A percentile compares a stretch with the other conserved stretches of the same genome.
Conservation (phyloP, 2,888 invertebrate species). For the Leptinotarsa juncta region DNA sequence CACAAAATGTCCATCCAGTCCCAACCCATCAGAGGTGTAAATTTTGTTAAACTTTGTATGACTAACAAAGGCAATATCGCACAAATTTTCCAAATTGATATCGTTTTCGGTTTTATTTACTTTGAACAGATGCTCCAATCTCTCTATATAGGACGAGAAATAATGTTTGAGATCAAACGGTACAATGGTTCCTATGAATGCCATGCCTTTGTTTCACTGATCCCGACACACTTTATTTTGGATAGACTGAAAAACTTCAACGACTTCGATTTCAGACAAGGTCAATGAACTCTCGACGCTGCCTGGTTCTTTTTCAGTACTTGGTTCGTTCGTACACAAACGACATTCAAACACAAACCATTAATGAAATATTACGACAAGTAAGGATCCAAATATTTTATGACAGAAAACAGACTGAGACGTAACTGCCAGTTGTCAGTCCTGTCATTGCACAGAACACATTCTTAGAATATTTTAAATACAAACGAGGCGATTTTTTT, state of each 20-base stretch:
- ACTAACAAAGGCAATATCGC: conserved; percentile 17
- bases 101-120: conserved; percentile 3
- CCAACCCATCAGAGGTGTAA: conserved; percentile 23
- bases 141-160: not conserved
- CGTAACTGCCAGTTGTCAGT: too few species aligned
- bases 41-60: conserved; percentile 10
- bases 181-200: conserved; percentile 19
- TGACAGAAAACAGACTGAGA: too few species aligned
- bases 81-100: conserved; percentile 4
- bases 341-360: conserved; percentile 6
- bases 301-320: not conserved
- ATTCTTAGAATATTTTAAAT: too few species aligned
- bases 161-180: conserved; percentile 4
- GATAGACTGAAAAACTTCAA: not conserved
- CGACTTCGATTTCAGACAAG: conserved; percentile 2
- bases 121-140: conserved; percentile 17
- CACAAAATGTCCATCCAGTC: conserved; percentile 20
- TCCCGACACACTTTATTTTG: not conserved
- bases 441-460: too few species aligned
- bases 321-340: not conserved
- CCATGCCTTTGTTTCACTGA: not conserved
- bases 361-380: too few species aligned
- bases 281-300: conserved; percentile 9
- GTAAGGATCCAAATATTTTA: too few species aligned
- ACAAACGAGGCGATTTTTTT: too few species aligned